Evolutionary conservation across 2,888 invertebrate genomes (phyloP).

Genomic region (Ferrisia virgata): DNA sequence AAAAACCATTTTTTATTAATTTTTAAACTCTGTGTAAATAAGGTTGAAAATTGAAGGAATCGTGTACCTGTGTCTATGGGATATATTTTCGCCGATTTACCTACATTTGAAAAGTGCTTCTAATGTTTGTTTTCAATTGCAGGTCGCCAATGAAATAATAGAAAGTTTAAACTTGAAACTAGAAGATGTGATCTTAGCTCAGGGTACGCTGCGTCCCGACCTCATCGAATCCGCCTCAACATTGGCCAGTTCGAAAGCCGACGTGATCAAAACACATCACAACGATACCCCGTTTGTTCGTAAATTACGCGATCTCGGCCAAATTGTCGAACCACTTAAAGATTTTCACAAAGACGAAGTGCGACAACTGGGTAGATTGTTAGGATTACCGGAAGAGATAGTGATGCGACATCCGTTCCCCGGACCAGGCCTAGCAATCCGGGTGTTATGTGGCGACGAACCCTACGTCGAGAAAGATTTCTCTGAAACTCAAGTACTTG

Average conservation of each 20-base stretch:
- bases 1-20: too few relatives aligned
- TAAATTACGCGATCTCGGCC: conserved; percentile 60
- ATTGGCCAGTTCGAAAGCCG: conserved; percentile 75
- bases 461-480: conserved; percentile 92
- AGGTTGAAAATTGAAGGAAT: too few relatives aligned
- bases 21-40: too few relatives aligned
- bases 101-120: too few relatives aligned
- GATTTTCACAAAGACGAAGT: conserved; percentile 99
- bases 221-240: conserved; percentile 95
- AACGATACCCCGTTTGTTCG: conserved; percentile 96
- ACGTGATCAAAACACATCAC: conserved; percentile 98
- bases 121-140: conserved; percentile 30
- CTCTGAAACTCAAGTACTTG: conserved; percentile 90
- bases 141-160: conserved; percentile 84
- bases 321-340: conserved; percentile 94
- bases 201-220: conserved; percentile 95
- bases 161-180: conserved; percentile 82
- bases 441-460: conserved; percentile 93
- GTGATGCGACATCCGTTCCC: conserved; percentile 98
- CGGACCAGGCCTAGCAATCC: conserved; percentile 94
- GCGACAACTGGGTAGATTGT: conserved; percentile 77
- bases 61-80: too few relatives aligned
- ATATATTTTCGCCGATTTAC: too few relatives aligned
- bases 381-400: conserved; percentile 81
- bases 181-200: conserved; percentile 88